phyloP scores from a whole-genome alignment of 2,797 vertebrate species.

The Nannoperca australis region DNA sequence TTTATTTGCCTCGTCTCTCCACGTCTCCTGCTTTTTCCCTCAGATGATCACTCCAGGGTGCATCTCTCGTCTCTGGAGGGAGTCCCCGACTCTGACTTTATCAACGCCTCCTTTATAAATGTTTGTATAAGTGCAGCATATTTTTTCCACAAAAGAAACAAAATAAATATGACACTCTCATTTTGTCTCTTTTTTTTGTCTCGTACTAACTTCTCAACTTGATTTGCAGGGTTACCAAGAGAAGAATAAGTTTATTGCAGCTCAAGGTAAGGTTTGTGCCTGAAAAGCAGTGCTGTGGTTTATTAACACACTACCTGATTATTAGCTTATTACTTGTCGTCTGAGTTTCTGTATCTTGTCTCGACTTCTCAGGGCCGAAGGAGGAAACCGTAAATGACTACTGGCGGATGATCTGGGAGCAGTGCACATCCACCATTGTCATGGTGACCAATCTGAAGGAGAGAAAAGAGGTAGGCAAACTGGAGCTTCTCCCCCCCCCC shows the following conservation, averaged over 20 bases:
- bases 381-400: slow-evolving; percentile 98
- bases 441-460: slow-evolving; percentile 99
- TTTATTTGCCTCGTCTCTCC: neutral
- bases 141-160: neutral
- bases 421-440: slow-evolving; percentile 97
- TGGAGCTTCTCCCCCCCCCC: no score
- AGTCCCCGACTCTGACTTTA: slow-evolving; percentile 97
- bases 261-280: slow-evolving; percentile 88
- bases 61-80: slow-evolving; percentile 95
- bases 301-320: neutral
- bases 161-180: neutral
- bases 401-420: slow-evolving; percentile 99
- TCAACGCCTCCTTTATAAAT: slow-evolving; percentile 98
- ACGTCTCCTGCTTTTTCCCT: slow-evolving; percentile 11
- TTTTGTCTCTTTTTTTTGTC: neutral
- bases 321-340: slow-evolving; percentile 3
- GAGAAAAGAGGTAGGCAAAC: slow-evolving; percentile 91
- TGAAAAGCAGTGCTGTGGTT: neutral
- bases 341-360: slow-evolving; percentile 28
- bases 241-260: slow-evolving; percentile 99
- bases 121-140: slow-evolving; percentile 82
- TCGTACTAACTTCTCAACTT: neutral
- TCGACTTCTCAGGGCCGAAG: slow-evolving; percentile 90
- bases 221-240: slow-evolving; percentile 94
- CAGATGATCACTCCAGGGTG: slow-evolving; percentile 98